Evolutionary conservation across 2,113 vertebrate genomes (phyloP).

Genomic region (Sebastes schlegelii): DNA sequence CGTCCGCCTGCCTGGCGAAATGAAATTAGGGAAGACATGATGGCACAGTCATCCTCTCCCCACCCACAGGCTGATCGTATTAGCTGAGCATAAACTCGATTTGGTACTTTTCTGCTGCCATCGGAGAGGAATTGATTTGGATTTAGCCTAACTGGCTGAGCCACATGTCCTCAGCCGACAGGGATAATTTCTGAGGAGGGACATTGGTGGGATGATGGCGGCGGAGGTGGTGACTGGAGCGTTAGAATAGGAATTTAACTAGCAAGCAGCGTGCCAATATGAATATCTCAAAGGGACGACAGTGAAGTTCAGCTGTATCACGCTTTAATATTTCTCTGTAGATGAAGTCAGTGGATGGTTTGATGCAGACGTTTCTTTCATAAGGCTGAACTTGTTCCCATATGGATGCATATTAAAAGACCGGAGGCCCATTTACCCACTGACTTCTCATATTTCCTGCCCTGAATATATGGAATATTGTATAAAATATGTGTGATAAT

Average conservation of each 20-base stretch:
- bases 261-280: conserved; percentile 10
- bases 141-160: conserved; percentile 77
- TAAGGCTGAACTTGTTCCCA: conserved; percentile 6
- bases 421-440: not conserved
- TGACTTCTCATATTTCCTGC: not conserved
- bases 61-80: conserved; percentile 79
- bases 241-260: conserved; percentile 33
- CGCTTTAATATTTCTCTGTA: conserved; percentile 17
- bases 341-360: conserved; percentile 4
- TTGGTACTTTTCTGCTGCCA: conserved; percentile 73
- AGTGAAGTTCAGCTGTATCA: conserved; percentile 18
- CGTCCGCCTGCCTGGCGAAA: conserved; percentile 67
- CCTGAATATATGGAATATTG: not conserved
- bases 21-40: conserved; percentile 82
- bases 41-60: conserved; percentile 80
- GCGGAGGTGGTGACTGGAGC: conserved; percentile 5
- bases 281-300: conserved; percentile 29
- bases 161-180: conserved; percentile 65
- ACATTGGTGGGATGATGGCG: conserved; percentile 32
- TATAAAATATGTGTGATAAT: not conserved
- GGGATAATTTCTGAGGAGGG: conserved; percentile 54
- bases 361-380: conserved; percentile 13
- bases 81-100: conserved; percentile 77
- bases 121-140: conserved; percentile 78
- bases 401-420: conserved; percentile 12